These are phyloP conservation scores for Drepana falcataria DNA, from an alignment of 2,888 invertebrate species.

Conservation along the genomic window DNA sequence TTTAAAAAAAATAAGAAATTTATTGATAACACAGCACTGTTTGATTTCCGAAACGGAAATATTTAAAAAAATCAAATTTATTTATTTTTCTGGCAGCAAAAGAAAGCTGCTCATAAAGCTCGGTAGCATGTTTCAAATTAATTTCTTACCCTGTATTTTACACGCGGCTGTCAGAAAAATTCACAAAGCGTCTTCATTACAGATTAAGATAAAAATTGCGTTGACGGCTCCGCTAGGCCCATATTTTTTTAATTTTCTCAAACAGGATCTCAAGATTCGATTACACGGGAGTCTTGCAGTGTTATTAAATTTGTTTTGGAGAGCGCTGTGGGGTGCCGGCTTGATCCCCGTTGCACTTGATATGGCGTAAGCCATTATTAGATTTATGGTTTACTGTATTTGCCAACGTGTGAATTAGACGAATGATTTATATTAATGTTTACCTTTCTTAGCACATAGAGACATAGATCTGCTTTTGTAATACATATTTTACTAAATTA, in stretches of 20 bases:
- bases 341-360: slow-evolving; percentile 23
- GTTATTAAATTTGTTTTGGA: slow-evolving; percentile 62
- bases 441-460: too few relatives aligned
- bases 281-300: slow-evolving; percentile 52
- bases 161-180: slow-evolving; percentile 42
- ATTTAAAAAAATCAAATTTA: too few relatives aligned
- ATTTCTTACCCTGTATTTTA: slow-evolving; percentile 30
- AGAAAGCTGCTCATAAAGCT: slow-evolving; percentile 4
- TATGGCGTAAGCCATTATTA: slow-evolving; percentile 17
- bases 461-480: too few relatives aligned
- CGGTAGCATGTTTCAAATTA: slow-evolving; percentile 32
- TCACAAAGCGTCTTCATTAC: slow-evolving; percentile 59
- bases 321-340: slow-evolving; percentile 32
- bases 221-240: slow-evolving; percentile 58
- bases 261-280: slow-evolving; percentile 67
- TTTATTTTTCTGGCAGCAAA: too few relatives aligned
- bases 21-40: too few relatives aligned
- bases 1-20: too few relatives aligned
- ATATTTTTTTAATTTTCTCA: slow-evolving; percentile 76
- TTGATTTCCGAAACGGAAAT: too few relatives aligned
- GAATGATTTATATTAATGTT: too few relatives aligned
- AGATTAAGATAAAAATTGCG: slow-evolving; percentile 72
- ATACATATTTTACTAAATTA: too few relatives aligned
- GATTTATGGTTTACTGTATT: background rate
- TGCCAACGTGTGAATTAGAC: too few relatives aligned